phyloP scores from a whole-genome alignment of 2,113 vertebrate genomes.

The Dasyornis broadbenti region DNA sequence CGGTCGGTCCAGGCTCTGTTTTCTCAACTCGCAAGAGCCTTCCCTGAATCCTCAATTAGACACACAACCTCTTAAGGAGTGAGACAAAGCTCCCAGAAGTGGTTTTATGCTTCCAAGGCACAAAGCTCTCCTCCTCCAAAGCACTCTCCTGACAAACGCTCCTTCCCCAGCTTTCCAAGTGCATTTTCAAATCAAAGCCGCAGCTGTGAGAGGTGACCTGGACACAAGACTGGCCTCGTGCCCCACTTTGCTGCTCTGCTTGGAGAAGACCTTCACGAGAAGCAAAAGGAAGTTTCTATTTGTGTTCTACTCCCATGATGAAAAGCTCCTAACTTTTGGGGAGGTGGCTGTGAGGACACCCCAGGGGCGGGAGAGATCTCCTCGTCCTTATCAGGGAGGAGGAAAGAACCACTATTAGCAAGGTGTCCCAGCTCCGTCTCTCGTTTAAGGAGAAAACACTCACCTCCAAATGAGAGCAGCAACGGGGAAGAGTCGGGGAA shows the following conservation, averaged over 20 bases:
- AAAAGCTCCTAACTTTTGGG: background rate
- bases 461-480: background rate
- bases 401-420: background rate
- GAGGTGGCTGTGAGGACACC: too few relatives aligned
- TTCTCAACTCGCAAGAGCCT: background rate
- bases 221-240: background rate
- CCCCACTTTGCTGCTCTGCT: background rate
- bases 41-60: background rate
- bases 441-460: background rate
- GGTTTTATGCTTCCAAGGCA: background rate
- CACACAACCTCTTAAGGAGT: background rate
- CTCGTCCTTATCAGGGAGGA: fast-evolving
- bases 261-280: background rate
- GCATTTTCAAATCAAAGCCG: background rate
- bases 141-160: background rate
- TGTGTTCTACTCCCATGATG: background rate
- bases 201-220: background rate
- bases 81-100: background rate
- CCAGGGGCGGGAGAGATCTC: background rate
- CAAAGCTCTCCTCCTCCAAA: background rate
- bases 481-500: background rate
- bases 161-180: background rate
- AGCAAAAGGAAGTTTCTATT: background rate
- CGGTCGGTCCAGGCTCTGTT: background rate
- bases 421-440: background rate